phyloP scores from a whole-genome alignment of 2,888 invertebrate genomes.

The Perizoma flavofasciatum region DNA sequence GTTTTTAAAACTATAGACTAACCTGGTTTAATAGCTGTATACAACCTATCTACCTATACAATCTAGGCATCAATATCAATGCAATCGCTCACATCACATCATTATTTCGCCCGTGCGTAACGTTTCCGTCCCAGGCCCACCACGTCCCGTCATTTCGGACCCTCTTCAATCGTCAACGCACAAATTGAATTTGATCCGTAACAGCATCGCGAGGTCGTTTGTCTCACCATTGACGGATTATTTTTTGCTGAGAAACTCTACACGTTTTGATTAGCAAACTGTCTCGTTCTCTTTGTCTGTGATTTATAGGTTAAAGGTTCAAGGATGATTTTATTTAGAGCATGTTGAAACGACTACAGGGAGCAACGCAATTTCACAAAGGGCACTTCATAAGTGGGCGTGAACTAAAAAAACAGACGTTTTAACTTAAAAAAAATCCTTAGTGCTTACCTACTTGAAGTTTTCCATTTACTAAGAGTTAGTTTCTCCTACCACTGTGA shows the following conservation, averaged over 20 bases:
- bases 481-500: no score
- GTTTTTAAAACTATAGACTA: no score
- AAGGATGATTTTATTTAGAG: background rate
- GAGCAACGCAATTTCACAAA: no score
- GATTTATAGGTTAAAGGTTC: background rate
- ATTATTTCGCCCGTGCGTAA: slow-evolving; percentile 52
- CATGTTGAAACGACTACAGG: no score
- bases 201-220: slow-evolving; percentile 71
- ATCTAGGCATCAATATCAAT: slow-evolving; percentile 35
- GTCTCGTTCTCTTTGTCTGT: background rate
- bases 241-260: slow-evolving; percentile 42
- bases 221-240: slow-evolving; percentile 67
- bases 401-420: no score
- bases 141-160: slow-evolving; percentile 69
- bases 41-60: background rate
- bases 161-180: slow-evolving; percentile 77
- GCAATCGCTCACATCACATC: slow-evolving; percentile 55
- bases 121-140: slow-evolving; percentile 39
- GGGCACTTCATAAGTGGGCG: no score
- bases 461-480: no score
- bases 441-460: no score
- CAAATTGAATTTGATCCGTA: slow-evolving; percentile 82
- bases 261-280: slow-evolving; percentile 18
- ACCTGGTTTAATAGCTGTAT: background rate
- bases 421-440: no score